Conservation (phyloP, 2,888 invertebrate species). For the Apotomis capreana region DNA sequence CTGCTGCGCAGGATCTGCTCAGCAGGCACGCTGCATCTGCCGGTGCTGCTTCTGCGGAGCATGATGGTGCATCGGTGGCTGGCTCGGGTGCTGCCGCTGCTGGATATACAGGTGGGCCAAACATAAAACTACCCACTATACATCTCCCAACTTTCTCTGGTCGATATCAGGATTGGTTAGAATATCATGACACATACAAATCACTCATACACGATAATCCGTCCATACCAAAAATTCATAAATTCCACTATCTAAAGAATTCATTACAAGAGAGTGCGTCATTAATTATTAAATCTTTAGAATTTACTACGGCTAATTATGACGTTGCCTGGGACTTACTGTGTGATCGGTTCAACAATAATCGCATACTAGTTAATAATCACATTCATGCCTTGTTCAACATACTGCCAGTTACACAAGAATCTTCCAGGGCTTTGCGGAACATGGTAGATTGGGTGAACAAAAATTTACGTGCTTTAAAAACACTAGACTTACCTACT, state of each 20-base stretch:
- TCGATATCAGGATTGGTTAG: conserved; percentile 42
- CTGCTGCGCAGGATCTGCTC: too few relatives aligned
- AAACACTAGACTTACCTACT: conserved; percentile 3
- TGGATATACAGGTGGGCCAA: conserved; percentile 32
- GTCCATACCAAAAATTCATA: conserved; percentile 19
- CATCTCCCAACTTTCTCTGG: conserved; percentile 42
- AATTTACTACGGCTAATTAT: conserved; percentile 45
- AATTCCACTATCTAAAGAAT: neutral
- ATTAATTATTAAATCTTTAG: conserved; percentile 43
- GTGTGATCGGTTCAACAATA: conserved; percentile 34
- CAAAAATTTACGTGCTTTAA: conserved; percentile 29
- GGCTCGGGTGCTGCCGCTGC: conserved; percentile 16
- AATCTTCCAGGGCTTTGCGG: conserved; percentile 26
- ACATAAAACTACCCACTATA: conserved; percentile 37
- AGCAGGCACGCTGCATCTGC: too few relatives aligned
- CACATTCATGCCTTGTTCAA: too few relatives aligned
- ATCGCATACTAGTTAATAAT: neutral
- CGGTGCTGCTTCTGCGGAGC: neutral
- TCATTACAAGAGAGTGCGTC: conserved; percentile 43
- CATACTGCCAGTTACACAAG: conserved; percentile 9
- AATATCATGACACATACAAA: conserved; percentile 41
- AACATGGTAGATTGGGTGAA: conserved; percentile 18
- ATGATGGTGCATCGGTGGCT: neutral
- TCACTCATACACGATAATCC: conserved; percentile 35
- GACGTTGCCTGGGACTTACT: conserved; percentile 45